phyloP scores from a whole-genome alignment of 2,797 vertebrate genomes.

The Melanotaenia trifasciata region DNA sequence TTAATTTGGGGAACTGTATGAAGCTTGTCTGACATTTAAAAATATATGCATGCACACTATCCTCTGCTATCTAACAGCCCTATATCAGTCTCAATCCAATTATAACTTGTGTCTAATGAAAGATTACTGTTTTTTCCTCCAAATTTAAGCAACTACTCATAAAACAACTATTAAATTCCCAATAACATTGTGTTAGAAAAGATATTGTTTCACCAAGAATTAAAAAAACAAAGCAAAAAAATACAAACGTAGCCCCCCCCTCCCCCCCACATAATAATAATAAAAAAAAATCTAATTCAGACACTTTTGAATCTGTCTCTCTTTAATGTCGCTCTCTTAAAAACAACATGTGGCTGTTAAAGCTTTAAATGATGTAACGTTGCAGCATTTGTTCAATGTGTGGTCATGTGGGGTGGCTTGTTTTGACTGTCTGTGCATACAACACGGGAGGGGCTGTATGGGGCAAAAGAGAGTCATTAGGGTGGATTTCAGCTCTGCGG shows the following conservation, averaged over 20 bases:
- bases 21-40: too few species aligned
- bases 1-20: too few species aligned
- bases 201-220: too few species aligned
- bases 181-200: not conserved
- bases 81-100: not conserved
- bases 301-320: not conserved
- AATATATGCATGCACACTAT: not conserved
- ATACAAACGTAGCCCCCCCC: too few species aligned
- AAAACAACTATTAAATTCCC: not conserved
- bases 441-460: constrained; percentile 17
- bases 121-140: too few species aligned
- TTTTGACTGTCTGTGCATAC: constrained; percentile 56
- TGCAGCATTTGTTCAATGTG: constrained; percentile 42
- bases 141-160: not conserved
- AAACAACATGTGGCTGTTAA: not conserved
- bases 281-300: not conserved
- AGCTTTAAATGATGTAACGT: constrained; percentile 61
- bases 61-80: not conserved
- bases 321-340: not conserved
- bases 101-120: not conserved
- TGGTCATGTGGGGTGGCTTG: constrained; percentile 46
- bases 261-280: not conserved
- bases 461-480: constrained; percentile 9
- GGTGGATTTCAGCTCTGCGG: constrained; percentile 50
- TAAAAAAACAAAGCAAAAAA: too few species aligned